A percentile compares a stretch with the other conserved stretches of the same genome.
These are phyloP conservation scores for Tretioscincus oriximinensis DNA, from an alignment of 2,113 vertebrate genomes.

Conservation along the genomic window DNA sequence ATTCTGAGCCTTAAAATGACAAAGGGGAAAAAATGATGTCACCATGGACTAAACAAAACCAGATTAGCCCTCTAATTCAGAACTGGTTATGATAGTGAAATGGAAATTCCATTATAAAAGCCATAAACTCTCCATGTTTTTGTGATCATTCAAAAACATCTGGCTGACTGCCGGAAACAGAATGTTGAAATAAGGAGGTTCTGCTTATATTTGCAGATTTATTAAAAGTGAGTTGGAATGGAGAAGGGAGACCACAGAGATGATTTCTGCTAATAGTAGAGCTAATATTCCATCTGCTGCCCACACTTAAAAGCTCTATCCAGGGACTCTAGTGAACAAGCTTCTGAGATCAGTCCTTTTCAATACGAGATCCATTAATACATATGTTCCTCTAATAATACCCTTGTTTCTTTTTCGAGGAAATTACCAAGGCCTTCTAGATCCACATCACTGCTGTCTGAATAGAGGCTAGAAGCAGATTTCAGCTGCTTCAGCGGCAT, in stretches of 20 bases:
- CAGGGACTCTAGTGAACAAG: neutral
- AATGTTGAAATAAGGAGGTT: neutral
- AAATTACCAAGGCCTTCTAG: conserved; percentile 71
- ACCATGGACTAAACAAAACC: neutral
- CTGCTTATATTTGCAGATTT: neutral
- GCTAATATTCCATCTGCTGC: neutral
- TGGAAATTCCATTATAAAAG: neutral
- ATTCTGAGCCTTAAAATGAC: neutral
- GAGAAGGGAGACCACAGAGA: neutral
- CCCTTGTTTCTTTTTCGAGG: neutral
- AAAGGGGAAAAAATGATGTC: neutral
- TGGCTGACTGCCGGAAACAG: neutral
- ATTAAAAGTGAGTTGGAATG: neutral
- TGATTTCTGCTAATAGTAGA: neutral
- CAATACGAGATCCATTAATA: neutral
- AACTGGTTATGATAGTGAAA: neutral
- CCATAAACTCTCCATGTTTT: neutral
- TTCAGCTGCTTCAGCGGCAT: conserved; percentile 70
- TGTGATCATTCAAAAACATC: neutral
- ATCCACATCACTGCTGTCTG: conserved; percentile 74
- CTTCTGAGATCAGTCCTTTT: neutral
- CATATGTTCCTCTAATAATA: neutral
- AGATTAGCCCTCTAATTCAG: neutral
- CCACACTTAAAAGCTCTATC: neutral
- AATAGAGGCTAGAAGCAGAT: conserved; percentile 59